Base-by-base conservation (phyloP, 2,797 vertebrate species). In the Cheirogaleus major region DNA sequence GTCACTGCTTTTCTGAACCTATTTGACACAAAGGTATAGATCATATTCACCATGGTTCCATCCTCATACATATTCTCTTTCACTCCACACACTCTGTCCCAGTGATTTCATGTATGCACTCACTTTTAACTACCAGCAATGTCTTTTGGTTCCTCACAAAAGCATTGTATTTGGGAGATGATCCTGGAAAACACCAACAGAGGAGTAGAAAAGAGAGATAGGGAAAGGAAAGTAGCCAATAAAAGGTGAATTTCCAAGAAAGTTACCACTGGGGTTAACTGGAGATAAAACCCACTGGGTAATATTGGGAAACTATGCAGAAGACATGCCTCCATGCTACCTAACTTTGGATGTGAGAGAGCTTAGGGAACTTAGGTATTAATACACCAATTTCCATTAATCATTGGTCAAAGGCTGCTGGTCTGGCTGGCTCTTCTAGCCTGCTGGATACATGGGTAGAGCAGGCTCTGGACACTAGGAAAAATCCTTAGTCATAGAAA, bases 401-500 rank as follows among this genome's bases (percentile, higher is more conserved):
- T 79, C 43, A 69, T 35, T 88, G 4, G n/a, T 93, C 27, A 86
- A 80, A 12, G 50, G 9, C 4, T 65, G 13, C 52, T 81, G 45
- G 11, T 63, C 15, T 45, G 25, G n/a, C 41, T 82, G 25, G n/a
- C 41, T 82, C 35, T 50, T 92, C 55, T 57, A 81, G 22, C 14
- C 75, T 92, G 10, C 30, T 88, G 13, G 38, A 11, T 57, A 81
- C 25, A 45, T 59, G n/a, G 10, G 17, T 63, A 91, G 17, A 93
- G 41, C 30, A n/a, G 7, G 32, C 27, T 76, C 22, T 95, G 52
- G 41, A 59, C n/a, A 72, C 50, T 70, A 85, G 41, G 35, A 85
- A 95, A 79, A 95, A 57, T 43, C 18, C 10, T 67, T n/a, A 73
- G 67, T 91, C 27, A 78, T 69, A 79, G 89, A 92, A 63, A 70